Evolutionary conservation across 2,888 invertebrate genomes (phyloP), one percentile per base, ranked within the genome.

Genomic region (Saturnia japonica): DNA sequence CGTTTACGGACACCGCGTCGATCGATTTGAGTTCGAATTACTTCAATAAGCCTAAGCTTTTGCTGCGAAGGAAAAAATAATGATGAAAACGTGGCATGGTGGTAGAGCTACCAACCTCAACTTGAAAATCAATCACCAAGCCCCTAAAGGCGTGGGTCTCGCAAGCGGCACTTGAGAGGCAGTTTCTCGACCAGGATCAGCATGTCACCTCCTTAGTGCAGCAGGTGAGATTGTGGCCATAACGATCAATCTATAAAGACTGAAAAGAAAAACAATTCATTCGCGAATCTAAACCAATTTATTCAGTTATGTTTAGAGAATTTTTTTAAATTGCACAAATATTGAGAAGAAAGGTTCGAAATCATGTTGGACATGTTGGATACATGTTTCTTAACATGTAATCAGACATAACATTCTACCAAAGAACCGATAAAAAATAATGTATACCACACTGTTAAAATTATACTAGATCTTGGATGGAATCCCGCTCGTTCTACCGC

Each of bases 401-500:
- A 62, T 34, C 16, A 28, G 19, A 34, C 9, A 0, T 34, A n/a
- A n/a, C 3, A 7, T 40, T 9, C 9, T 28, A 28, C 14, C 14
- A 19, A 60, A 28, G 57, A 25, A 9, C 19, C 34, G 4, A 64
- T n/a, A n/a, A 47, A 47, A 47, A 47, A 47, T 19, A 19, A 40
- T 40, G 19, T 12, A 64, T 40, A 40, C 16, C 16, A 69, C 70
- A 71, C 72, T 73, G 70, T 70, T 74, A 70, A 71, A 74, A 68
- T 72, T 28, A 74, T 73, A 75, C 75, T 72, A 74, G 73, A 74
- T 8, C 70, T 68, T 67, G 68, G 70, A 71, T 70, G 71, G 71
- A 74, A 75, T 73, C 69, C 70, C 73, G 74, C 74, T 70, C 72
- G 68, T 60, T 22, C 43, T n/a, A 40, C 12, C 73, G 75, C 74